Base-by-base conservation (phyloP, 2,113 vertebrate genomes). In the Acanthisitta chloris region DNA sequence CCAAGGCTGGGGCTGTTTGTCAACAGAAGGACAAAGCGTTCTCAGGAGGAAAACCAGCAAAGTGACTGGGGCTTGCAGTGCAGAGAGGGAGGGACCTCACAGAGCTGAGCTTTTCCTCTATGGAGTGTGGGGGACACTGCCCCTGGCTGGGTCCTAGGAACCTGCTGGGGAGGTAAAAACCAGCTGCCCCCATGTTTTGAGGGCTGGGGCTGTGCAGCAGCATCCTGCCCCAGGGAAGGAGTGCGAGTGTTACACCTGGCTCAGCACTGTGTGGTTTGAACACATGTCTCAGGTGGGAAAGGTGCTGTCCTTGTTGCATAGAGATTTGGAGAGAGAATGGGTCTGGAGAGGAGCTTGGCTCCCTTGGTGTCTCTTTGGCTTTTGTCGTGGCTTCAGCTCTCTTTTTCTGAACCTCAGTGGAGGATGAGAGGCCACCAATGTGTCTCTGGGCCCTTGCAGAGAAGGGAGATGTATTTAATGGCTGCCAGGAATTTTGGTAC, bases 401-500 rank as follows among this genome's bases (percentile, higher is more conserved):
- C 31, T 58, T 23, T 10, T 3, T 59, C 54, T 8, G 2, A 73
- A 26, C 40, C 54, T 52, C 38, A 58, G 49, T 18, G 42, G 54
- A 38, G 67, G 49, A 54, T 54, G 59, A 79, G 88, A 71, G 72
- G 80, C 71, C 76, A 70, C 58, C 34, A 7, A 3, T 1, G 8
- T 28, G 17, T 31, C 69, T 49, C 59, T 25, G 48, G 86, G 83
- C 86, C 49, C 83, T 81, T 74, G 15, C n/a, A 83, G 64, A 61
- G 69, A 72, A 55, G 23, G 48, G 76, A 92, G 57, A 24, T 36
- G 45, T 59, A 48, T 84, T 91, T 91, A 59, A 64, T 45, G 69
- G 23, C 81, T 91, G 55, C 84, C 54, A 79, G 89, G 59, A 70
- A 67, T 71, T 67, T 82, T 89, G 89, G 40, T 92, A 55, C 81